Conservation (phyloP, 2,797 vertebrate genomes). For the Myoxocephalus aenaeus region DNA sequence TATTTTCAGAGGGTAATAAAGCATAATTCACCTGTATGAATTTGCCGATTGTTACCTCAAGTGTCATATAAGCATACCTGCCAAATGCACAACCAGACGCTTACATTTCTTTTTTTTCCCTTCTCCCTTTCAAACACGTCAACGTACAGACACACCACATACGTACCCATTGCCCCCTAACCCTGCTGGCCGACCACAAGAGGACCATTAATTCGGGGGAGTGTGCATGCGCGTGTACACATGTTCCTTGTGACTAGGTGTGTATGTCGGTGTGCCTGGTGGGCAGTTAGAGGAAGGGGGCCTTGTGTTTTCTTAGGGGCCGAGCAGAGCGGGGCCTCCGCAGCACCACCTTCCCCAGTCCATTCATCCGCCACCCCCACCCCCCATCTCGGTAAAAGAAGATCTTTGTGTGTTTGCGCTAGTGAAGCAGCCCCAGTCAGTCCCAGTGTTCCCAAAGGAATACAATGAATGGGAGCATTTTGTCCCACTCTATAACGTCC, state of each 20-base stretch:
- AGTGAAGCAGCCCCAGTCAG: conserved; percentile 83
- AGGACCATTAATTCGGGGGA: conserved; percentile 71
- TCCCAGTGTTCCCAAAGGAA: conserved; percentile 93
- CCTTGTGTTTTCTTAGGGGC: conserved; percentile 94
- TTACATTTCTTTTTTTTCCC: conserved; percentile 13
- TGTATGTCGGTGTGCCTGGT: conserved; percentile 65
- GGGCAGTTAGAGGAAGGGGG: conserved; percentile 88
- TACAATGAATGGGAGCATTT: conserved; percentile 97
- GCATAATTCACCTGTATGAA: conserved; percentile 2
- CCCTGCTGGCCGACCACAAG: conserved; percentile 60
- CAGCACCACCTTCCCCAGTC: conserved; percentile 81
- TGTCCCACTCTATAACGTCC: conserved; percentile 76
- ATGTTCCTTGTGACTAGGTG: conserved; percentile 61
- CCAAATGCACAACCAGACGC: conserved; percentile 16
- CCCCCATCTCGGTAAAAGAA: conserved; percentile 83
- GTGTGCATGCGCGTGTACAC: conserved; percentile 54
- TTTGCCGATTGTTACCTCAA: background rate
- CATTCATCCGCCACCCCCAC: conserved; percentile 85
- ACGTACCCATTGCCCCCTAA: conserved; percentile 45
- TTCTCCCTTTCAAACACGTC: conserved; percentile 21
- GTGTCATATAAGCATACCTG: conserved; percentile 32
- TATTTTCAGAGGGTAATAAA: background rate
- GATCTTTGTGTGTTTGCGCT: conserved; percentile 94
- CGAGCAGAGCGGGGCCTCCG: conserved; percentile 80
- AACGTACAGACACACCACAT: conserved; percentile 34